Evolutionary conservation across 2,113 vertebrate species (phyloP).

Genomic region (Antechinus stuartii): DNA sequence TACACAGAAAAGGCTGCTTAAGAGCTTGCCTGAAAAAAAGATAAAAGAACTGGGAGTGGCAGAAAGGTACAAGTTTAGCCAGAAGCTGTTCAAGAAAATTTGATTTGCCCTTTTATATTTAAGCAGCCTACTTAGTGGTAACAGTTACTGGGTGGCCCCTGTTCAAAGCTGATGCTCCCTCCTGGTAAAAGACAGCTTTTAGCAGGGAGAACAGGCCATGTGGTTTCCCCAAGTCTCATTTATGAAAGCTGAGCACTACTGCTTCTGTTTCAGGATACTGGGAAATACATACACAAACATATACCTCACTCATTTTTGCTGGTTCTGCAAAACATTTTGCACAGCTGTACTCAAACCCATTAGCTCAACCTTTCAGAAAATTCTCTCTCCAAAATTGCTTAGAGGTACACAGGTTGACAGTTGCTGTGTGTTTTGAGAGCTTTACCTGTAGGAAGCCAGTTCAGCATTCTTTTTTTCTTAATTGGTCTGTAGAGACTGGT

Average conservation of each 20-base stretch:
- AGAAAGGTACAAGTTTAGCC: slow-evolving; percentile 58
- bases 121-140: neutral
- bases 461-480: slow-evolving; percentile 73
- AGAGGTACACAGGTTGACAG: slow-evolving; percentile 67
- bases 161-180: slow-evolving; percentile 20
- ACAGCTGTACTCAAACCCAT: slow-evolving; percentile 70
- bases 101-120: slow-evolving; percentile 55
- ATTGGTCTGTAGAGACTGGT: slow-evolving; percentile 74
- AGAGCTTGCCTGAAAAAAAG: slow-evolving; percentile 56
- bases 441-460: slow-evolving; percentile 48
- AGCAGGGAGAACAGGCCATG: slow-evolving; percentile 15
- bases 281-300: slow-evolving; percentile 32
- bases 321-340: slow-evolving; percentile 64
- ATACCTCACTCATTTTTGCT: slow-evolving; percentile 68
- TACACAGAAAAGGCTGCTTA: slow-evolving; percentile 65
- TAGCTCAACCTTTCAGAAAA: slow-evolving; percentile 73
- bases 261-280: slow-evolving; percentile 61
- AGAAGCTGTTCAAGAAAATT: slow-evolving; percentile 57
- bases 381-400: slow-evolving; percentile 59
- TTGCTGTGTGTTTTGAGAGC: slow-evolving; percentile 71
- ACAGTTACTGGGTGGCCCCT: slow-evolving; percentile 40
- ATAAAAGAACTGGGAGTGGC: slow-evolving; percentile 64
- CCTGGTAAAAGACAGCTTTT: slow-evolving; percentile 38
- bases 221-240: slow-evolving; percentile 5
- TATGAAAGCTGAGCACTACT: neutral